These are phyloP conservation scores for Brachirus orientalis DNA, from an alignment of 2,113 vertebrate genomes.

Conservation along the genomic window DNA sequence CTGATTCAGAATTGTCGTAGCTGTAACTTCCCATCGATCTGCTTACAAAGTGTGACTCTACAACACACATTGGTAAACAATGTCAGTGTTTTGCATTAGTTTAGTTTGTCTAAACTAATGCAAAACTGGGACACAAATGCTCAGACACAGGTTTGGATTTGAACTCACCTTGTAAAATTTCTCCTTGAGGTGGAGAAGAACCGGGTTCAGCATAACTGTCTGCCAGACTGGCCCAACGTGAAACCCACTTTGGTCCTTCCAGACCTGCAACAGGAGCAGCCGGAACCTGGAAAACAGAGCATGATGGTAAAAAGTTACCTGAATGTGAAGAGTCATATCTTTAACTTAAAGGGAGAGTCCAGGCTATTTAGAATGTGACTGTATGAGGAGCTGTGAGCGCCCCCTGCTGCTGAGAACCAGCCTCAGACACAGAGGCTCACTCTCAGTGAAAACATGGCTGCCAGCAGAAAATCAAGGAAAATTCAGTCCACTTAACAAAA, in stretches of 20 bases:
- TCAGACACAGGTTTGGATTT: neutral
- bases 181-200: constrained; percentile 58
- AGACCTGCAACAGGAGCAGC: constrained; percentile 20
- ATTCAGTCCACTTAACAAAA: too few species aligned
- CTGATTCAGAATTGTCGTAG: constrained; percentile 79
- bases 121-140: too few species aligned
- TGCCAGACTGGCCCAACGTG: constrained; percentile 95
- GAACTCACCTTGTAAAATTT: constrained; percentile 67
- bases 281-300: constrained; percentile 52
- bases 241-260: constrained; percentile 91
- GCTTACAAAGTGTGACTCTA: constrained; percentile 48
- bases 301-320: neutral
- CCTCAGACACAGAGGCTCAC: too few species aligned
- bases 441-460: too few species aligned
- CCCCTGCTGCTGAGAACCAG: too few species aligned
- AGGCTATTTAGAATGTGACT: too few species aligned
- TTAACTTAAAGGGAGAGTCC: too few species aligned
- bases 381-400: too few species aligned
- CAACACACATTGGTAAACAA: constrained; percentile 32
- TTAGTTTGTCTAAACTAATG: too few species aligned
- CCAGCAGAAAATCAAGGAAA: too few species aligned
- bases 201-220: constrained; percentile 88
- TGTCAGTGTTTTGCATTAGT: too few species aligned
- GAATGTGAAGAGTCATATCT: neutral
- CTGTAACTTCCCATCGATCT: constrained; percentile 45